Percentiles rank a stretch among this genome's conserved stretches.
Conservation (phyloP, 2,113 vertebrate species). For the Panthera leo region DNA sequence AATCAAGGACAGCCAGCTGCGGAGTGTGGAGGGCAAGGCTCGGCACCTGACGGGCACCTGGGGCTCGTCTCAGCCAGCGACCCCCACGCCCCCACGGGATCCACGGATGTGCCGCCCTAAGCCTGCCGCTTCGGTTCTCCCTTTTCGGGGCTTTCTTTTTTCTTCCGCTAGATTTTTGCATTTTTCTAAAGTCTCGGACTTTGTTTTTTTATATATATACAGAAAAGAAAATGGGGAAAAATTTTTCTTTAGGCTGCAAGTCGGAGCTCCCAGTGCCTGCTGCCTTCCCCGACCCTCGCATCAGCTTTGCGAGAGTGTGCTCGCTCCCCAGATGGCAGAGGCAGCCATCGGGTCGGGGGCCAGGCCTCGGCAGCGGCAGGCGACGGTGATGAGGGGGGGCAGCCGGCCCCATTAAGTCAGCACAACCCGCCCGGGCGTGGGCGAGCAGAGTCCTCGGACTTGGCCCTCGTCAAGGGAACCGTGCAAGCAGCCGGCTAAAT, state of each 20-base stretch:
- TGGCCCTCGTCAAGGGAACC: not conserved
- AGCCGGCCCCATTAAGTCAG: not conserved
- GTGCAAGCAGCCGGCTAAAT: not conserved
- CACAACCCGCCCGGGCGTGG: not conserved
- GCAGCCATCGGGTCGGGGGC: not conserved
- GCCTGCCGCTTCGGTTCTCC: too few relatives aligned
- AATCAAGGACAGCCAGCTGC: not conserved
- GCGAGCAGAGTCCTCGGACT: not conserved
- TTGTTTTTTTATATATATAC: not conserved
- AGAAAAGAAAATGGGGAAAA: not conserved
- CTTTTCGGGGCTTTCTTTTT: not conserved
- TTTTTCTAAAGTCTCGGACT: not conserved
- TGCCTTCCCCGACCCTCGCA: not conserved
- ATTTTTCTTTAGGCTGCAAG: not conserved
- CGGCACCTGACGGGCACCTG: not conserved
- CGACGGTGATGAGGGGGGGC: not conserved
- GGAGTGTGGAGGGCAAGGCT: fast-evolving
- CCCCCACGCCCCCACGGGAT: not conserved
- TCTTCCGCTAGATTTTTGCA: not conserved
- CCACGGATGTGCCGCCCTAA: not conserved
- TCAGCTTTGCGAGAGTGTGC: fast-evolving
- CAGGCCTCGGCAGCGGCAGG: not conserved
- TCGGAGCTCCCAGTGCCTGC: not conserved
- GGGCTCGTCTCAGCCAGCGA: not conserved
- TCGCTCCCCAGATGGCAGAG: not conserved